Evolutionary conservation across 2,113 vertebrate species (phyloP).

Genomic region (Pogonocichla stellata): DNA sequence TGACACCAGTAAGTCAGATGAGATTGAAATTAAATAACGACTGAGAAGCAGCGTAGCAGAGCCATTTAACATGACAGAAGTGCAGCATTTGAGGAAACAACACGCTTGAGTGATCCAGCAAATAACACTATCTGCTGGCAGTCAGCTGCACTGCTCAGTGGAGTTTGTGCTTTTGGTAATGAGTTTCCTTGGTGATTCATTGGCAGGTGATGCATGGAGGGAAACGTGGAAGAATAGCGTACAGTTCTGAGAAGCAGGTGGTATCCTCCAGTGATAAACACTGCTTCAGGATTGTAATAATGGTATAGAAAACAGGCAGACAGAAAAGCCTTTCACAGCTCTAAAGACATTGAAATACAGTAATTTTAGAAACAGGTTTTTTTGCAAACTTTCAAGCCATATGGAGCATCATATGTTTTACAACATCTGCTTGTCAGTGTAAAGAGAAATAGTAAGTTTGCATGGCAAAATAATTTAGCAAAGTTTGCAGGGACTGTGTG

Average conservation of each 20-base stretch:
- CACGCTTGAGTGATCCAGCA: neutral
- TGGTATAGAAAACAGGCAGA: neutral
- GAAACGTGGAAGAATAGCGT: neutral
- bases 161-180: neutral
- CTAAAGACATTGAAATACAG: neutral
- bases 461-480: neutral
- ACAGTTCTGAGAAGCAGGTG: neutral
- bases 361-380: neutral
- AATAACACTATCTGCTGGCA: neutral
- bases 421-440: neutral
- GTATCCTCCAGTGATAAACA: neutral
- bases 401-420: constrained; percentile 11
- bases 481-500: neutral
- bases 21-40: constrained; percentile 19
- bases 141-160: neutral
- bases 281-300: neutral
- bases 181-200: constrained; percentile 41
- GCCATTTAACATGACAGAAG: neutral
- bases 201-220: constrained; percentile 22
- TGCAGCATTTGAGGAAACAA: neutral
- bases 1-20: neutral
- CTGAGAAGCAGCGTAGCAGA: neutral
- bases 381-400: neutral
- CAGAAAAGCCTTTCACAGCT: neutral
- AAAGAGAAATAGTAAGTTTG: neutral